Base-by-base conservation (phyloP, 2,113 vertebrate species). In the Phalacrocorax brasilianus region DNA sequence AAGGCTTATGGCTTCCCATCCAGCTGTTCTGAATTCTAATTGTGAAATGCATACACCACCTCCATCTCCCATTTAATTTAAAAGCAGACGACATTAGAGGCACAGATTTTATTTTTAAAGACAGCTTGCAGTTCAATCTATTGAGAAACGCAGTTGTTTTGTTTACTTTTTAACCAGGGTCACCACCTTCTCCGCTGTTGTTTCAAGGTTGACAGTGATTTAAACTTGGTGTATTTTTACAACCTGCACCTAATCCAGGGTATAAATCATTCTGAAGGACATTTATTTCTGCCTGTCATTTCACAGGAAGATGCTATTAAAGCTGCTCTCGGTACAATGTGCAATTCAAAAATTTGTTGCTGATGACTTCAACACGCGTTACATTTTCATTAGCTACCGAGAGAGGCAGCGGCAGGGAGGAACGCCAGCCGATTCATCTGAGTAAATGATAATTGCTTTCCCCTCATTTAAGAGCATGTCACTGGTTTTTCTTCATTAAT, bases 221-320 rank as follows among this genome's bases (percentile, higher is more conserved):
- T 97, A 97, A 96, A 85, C 78, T 61, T 4, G 26, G 81, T 24
- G 23, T 91, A 89, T 94, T 97, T 97, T 91, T 86, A 93, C 88
- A 93, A 90, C 49, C 19, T 20, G 58, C n/a, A 67, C 67, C 78
- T 94, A 95, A 97, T 79, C 83, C 71, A 33, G 59, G 85, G 62
- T 80, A 93, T 97, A 96, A 97, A 97, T 97, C 96, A 96, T 33
- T 44, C 59, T 55, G 89, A 83, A 96, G 95, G 96, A 97, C 76
- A 42, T 75, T 86, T 92, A 85, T 91, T 91, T 85, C 91, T 96
- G 89, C 93, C 88, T 98, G 97, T 91, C 96, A 85, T 55, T 83
- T 96, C 84, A 47, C 55, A 23, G 95, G 89, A 88, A 89, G 93
- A 76, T 65, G 89, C 87, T 95, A 93, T 92, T 95, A 80, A 95